Conservation (phyloP, 2,797 vertebrate species). For the Rhinophrynus dorsalis region DNA sequence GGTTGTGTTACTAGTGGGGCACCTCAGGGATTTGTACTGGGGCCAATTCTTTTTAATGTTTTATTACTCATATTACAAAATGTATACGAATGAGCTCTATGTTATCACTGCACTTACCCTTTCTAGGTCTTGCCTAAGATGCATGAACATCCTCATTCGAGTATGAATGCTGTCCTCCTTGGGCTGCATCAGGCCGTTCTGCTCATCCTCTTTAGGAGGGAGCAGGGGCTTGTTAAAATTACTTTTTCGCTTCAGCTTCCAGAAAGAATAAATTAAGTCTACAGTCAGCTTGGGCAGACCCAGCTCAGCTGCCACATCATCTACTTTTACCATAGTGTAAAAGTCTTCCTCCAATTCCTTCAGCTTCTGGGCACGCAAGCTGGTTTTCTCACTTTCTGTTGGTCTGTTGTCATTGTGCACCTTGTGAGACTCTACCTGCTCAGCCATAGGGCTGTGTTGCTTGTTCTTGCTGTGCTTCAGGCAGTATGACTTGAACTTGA, state of each 20-base stretch:
- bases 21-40: too few relatives aligned
- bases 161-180: constrained; percentile 96
- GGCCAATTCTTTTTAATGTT: too few relatives aligned
- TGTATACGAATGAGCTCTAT: too few relatives aligned
- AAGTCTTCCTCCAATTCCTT: constrained; percentile 94
- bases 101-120: constrained; percentile 77
- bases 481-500: constrained; percentile 96
- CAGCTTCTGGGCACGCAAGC: constrained; percentile 90
- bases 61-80: too few relatives aligned
- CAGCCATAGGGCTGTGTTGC: constrained; percentile 53
- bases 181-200: constrained; percentile 88
- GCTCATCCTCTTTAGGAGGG: constrained; percentile 91
- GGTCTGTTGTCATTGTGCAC: constrained; percentile 79
- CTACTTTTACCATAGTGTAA: constrained; percentile 81
- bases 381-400: constrained; percentile 81
- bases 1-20: too few relatives aligned
- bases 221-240: constrained; percentile 93
- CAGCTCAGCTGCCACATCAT: constrained; percentile 79
- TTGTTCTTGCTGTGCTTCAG: constrained; percentile 94
- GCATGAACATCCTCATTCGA: constrained; percentile 99
- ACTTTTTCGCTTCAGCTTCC: constrained; percentile 94
- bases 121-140: constrained; percentile 94
- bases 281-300: constrained; percentile 74
- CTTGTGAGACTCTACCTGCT: constrained; percentile 68
- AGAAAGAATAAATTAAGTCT: constrained; percentile 96